Base-by-base conservation (phyloP, 2,888 invertebrate species). In the Herminia tarsipennalis region DNA sequence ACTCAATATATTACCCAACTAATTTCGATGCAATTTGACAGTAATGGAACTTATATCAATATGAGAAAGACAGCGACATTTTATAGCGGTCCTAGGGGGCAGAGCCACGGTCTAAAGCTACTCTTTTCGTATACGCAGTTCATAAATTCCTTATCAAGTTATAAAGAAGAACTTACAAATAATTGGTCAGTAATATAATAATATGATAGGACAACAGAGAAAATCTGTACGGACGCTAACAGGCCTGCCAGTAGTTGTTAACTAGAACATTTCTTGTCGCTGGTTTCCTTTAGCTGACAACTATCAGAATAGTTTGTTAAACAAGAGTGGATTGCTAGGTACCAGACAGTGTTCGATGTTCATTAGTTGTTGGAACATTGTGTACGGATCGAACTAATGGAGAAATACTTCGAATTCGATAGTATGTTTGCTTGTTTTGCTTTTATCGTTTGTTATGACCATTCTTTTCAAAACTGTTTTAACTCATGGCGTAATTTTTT, bases 221-320 rank as follows among this genome's bases (percentile, higher is more conserved):
- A 63, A 75, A 68, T 69, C 57, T 59, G 59, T 61, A 51, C 47
- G 62, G 53, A 59, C 61, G 56, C 55, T 51, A 61, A 42, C 37
- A 27, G 35, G 54, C 53, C 69, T 71, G 78, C 70, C 75, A 62
- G 57, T 66, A 58, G 73, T 76, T 72, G 68, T 70, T 72, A 78
- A 75, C 75, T 75, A 56, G 75, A 71, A 76, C 79, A 71, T 69
- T 77, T 76, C 75, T 77, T 74, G 78, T 76, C 70, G 53, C 36
- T 57, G 63, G 73, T 64, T 81, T 81, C 78, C 81, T 76, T 72
- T 65, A 58, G 44, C 46, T 70, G 76, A 73, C 73, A 76, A 76
- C 75, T 72, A 71, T 70, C 71, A 51, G 61, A 76, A 61, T 69
- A 70, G 80, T 77, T 78, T 66, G 69, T 68, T 73, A 56, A 67